A percentile compares a stretch with the other conserved stretches of the same genome.
These are phyloP conservation scores for Polymixis flavicincta DNA, from an alignment of 2,888 invertebrate genomes.

Conservation along the genomic window DNA sequence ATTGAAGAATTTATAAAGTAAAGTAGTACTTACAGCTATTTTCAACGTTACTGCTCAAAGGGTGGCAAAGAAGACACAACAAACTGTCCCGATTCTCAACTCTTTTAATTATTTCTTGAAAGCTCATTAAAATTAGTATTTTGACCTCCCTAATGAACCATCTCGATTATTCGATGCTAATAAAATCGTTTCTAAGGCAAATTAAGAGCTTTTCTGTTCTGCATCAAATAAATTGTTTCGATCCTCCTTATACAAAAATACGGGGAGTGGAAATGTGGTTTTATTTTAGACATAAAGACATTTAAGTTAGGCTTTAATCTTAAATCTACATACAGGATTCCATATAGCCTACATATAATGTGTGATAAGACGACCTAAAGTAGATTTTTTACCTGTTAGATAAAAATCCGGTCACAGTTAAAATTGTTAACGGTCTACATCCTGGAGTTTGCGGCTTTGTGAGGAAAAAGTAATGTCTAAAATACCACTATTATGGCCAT, in stretches of 20 bases:
- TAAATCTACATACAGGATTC: slow-evolving; percentile 53
- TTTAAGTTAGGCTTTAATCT: slow-evolving; percentile 30
- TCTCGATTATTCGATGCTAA: background rate
- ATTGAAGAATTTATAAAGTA: background rate
- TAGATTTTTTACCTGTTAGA: slow-evolving; percentile 66
- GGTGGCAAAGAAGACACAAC: background rate
- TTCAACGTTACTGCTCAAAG: background rate
- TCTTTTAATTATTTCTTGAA: background rate
- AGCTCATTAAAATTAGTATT: background rate
- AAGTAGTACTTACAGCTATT: background rate
- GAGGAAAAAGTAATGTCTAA: slow-evolving; percentile 41
- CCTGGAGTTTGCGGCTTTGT: slow-evolving; percentile 65
- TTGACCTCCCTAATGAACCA: background rate
- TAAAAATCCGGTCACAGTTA: slow-evolving; percentile 62
- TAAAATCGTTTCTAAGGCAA: background rate
- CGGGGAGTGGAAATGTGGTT: background rate
- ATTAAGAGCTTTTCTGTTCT: background rate
- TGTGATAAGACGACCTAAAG: slow-evolving; percentile 44
- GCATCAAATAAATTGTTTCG: background rate
- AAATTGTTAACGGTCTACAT: slow-evolving; percentile 67
- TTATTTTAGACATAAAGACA: slow-evolving; percentile 3
- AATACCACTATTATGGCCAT: slow-evolving; percentile 48
- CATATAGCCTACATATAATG: slow-evolving; percentile 33
- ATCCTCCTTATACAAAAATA: background rate
- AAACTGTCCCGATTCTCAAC: background rate